Conservation (phyloP, 2,888 invertebrate species). For the Itoplectis maculator region DNA sequence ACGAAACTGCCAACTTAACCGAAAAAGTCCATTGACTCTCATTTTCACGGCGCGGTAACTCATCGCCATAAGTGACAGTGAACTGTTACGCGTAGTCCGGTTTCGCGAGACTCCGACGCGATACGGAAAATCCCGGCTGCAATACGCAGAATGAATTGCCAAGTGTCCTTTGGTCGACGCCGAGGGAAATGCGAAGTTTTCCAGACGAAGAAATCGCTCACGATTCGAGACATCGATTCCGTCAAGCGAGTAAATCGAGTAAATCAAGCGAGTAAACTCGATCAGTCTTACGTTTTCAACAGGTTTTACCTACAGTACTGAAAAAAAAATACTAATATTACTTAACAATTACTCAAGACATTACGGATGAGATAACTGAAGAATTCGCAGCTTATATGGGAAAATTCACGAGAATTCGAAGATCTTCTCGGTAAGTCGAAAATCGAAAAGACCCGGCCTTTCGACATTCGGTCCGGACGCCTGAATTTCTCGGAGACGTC, state of each 20-base stretch:
- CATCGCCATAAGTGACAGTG: constrained; percentile 43
- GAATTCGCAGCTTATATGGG: constrained; percentile 29
- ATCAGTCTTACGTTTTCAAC: constrained; percentile 5
- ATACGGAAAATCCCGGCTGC: constrained; percentile 58
- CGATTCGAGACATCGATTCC: not conserved
- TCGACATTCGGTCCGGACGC: constrained; percentile 50
- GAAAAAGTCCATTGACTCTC: not conserved
- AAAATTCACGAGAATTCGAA: constrained; percentile 39
- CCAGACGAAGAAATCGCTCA: constrained; percentile 33
- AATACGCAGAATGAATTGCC: constrained; percentile 56
- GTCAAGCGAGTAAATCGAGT: constrained; percentile 15
- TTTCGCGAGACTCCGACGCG: constrained; percentile 37
- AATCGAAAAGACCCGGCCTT: constrained; percentile 35
- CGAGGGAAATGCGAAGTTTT: constrained; percentile 3
- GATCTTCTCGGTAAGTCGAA: constrained; percentile 36
- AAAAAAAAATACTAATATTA: not conserved
- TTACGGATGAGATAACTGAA: not conserved
- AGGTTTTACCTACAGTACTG: constrained; percentile 39
- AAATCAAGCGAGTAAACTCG: constrained; percentile 13
- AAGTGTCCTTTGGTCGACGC: constrained; percentile 21
- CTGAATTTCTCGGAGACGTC: constrained; percentile 47
- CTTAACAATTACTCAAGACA: constrained; percentile 29
- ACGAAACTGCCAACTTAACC: no score
- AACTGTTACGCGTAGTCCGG: constrained; percentile 54
- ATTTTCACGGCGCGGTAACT: not conserved